Percentiles rank a stretch among this genome's conserved stretches.
These are phyloP conservation scores for Protonemura montana DNA, from an alignment of 2,888 invertebrate species.

Conservation along the genomic window DNA sequence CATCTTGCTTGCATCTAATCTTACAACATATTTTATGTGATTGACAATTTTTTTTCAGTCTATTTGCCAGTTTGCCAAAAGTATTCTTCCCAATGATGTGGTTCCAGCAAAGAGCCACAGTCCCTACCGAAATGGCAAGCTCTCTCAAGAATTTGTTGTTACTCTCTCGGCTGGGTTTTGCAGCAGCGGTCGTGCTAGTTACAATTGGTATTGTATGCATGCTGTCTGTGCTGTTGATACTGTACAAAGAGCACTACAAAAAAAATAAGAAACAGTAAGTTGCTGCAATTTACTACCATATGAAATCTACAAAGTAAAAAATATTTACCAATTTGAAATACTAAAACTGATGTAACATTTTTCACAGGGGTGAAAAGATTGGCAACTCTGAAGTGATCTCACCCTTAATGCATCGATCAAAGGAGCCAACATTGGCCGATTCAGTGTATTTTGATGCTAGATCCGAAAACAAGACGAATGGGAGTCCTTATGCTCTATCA, in stretches of 20 bases:
- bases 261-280: background rate
- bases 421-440: background rate
- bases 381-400: constrained; percentile 12
- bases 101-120: constrained; percentile 74
- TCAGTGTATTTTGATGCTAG: constrained; percentile 19
- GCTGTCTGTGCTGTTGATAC: background rate
- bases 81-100: constrained; percentile 80
- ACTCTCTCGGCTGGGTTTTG: constrained; percentile 64
- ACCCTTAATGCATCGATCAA: background rate
- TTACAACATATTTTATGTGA: constrained; percentile 33
- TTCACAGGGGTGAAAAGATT: background rate
- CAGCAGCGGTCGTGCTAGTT: constrained; percentile 62
- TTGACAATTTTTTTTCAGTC: constrained; percentile 59
- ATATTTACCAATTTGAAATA: background rate
- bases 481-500: background rate
- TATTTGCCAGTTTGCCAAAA: constrained; percentile 71
- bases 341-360: background rate
- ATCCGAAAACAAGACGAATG: background rate
- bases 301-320: background rate
- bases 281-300: background rate
- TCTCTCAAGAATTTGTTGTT: constrained; percentile 64
- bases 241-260: background rate
- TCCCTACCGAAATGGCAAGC: constrained; percentile 65
- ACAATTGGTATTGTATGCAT: constrained; percentile 56
- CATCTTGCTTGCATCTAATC: too few species aligned